These are phyloP conservation scores for Choloepus didactylus DNA, from an alignment of 2,797 vertebrate species.

Conservation along the genomic window DNA sequence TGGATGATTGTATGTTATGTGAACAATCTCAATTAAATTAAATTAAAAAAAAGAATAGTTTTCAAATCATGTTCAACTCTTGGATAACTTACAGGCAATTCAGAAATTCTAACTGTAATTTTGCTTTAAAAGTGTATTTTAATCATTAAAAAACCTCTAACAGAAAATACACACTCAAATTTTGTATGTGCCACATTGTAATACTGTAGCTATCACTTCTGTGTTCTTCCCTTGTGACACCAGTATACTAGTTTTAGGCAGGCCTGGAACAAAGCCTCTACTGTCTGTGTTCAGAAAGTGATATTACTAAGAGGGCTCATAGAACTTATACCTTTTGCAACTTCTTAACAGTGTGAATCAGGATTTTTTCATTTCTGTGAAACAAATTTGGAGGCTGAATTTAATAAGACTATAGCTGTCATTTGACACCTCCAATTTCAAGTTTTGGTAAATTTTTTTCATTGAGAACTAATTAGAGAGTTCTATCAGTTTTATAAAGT, in stretches of 20 bases:
- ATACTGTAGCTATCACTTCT: neutral
- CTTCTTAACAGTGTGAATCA: slow-evolving; percentile 36
- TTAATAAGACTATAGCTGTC: slow-evolving; percentile 45
- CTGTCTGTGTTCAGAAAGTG: slow-evolving; percentile 45
- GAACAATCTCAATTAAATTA: no score
- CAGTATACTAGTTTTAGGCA: neutral
- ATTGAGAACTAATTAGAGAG: slow-evolving; percentile 41
- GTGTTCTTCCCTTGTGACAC: neutral
- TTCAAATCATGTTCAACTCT: neutral
- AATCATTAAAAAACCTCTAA: neutral
- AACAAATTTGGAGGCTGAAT: slow-evolving; percentile 43
- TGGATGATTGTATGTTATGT: no score
- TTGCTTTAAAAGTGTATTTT: slow-evolving; percentile 35
- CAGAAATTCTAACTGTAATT: neutral
- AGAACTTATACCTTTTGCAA: slow-evolving; percentile 27
- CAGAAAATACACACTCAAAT: neutral
- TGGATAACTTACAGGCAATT: neutral
- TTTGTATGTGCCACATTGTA: neutral
- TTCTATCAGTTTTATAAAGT: slow-evolving; percentile 51
- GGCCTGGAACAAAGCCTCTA: neutral
- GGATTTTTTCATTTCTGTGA: neutral
- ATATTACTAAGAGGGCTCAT: slow-evolving; percentile 29
- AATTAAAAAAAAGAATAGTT: neutral
- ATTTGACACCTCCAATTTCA: slow-evolving; percentile 31
- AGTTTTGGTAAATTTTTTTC: slow-evolving; percentile 20